These are phyloP conservation scores for Mallotus villosus DNA, from an alignment of 2,797 vertebrate genomes.

Conservation along the genomic window DNA sequence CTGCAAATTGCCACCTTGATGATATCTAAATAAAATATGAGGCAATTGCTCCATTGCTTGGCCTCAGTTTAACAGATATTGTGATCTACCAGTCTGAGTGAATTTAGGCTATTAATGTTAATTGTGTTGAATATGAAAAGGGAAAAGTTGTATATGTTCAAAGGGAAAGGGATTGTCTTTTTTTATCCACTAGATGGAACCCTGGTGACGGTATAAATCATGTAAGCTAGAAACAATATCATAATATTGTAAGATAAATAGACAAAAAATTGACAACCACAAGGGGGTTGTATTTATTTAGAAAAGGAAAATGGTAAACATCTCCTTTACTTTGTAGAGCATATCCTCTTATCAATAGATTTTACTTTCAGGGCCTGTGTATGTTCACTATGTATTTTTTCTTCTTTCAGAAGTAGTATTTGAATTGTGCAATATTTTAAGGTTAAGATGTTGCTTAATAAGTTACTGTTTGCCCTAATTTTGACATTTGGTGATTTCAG, in stretches of 20 bases:
- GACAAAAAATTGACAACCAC: conserved; percentile 40
- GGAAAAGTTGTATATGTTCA: neutral
- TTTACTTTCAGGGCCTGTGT: neutral
- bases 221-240: neutral
- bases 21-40: no score
- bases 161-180: neutral
- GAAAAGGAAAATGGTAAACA: neutral
- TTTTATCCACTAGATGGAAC: conserved; percentile 13
- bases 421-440: no score
- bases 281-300: conserved; percentile 55
- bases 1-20: no score
- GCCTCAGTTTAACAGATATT: no score
- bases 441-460: no score
- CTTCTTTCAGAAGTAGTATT: no score
- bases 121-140: neutral
- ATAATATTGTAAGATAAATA: neutral
- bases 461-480: no score
- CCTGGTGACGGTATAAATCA: neutral
- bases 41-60: no score
- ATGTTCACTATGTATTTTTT: no score
- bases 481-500: no score
- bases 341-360: neutral
- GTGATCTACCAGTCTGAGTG: no score
- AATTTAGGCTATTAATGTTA: no score
- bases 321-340: neutral